A percentile compares a stretch with the other conserved stretches of the same genome.
These are phyloP conservation scores for Dolichomitus sp. DNA, from an alignment of 2,888 invertebrate species.

Conservation along the genomic window DNA sequence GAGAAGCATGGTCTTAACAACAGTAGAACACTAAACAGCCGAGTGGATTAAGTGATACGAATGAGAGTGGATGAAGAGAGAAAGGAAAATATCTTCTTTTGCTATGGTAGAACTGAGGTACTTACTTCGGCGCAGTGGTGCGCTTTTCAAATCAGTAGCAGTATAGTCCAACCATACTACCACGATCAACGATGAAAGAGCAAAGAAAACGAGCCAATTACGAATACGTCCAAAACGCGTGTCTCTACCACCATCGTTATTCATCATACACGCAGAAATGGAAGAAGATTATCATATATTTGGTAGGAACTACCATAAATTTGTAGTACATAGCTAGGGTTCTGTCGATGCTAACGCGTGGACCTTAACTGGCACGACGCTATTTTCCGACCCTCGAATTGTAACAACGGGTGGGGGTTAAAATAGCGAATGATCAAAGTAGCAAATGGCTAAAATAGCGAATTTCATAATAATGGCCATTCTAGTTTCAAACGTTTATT, in stretches of 20 bases:
- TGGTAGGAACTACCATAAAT: no score
- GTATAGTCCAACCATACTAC: neutral
- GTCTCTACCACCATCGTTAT: neutral
- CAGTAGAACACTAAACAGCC: conserved; percentile 11
- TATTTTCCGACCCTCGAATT: no score
- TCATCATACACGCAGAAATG: no score
- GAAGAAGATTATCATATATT: no score
- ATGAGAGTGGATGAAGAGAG: conserved; percentile 14
- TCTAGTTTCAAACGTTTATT: no score
- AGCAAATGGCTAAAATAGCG: no score
- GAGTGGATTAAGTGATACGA: conserved; percentile 11
- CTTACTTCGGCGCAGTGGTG: conserved; percentile 13
- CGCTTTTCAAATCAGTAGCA: conserved; percentile 21
- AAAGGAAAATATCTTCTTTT: conserved; percentile 18
- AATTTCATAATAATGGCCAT: no score
- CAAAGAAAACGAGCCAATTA: conserved; percentile 40
- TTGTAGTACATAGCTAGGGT: no score
- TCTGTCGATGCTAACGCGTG: no score
- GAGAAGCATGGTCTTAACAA: conserved; percentile 1
- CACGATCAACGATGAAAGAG: conserved; percentile 23
- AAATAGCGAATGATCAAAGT: no score
- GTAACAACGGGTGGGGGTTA: no score
- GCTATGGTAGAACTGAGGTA: conserved; percentile 3
- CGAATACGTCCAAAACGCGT: conserved; percentile 16
- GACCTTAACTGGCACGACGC: no score